phyloP scores from a whole-genome alignment of 1,140 invertebrate species.

The Brachionus plicatilis region DNA sequence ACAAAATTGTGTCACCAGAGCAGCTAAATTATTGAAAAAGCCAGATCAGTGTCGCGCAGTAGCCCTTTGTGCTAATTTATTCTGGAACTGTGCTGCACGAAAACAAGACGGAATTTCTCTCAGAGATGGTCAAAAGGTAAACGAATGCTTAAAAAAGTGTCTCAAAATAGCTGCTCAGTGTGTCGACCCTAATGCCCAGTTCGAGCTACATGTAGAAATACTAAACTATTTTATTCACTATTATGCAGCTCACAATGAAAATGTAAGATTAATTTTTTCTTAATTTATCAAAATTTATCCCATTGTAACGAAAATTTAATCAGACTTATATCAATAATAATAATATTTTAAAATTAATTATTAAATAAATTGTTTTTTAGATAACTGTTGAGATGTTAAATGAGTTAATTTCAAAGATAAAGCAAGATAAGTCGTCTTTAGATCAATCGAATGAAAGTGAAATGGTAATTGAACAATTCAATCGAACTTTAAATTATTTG shows the following conservation, averaged over 20 bases:
- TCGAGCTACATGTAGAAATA: slow-evolving; percentile 87
- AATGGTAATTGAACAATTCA: slow-evolving; percentile 6
- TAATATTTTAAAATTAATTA: too few species aligned
- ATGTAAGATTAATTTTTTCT: slow-evolving; percentile 58
- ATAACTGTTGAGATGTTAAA: slow-evolving; percentile 25
- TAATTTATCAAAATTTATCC: too few species aligned
- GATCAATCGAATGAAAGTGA: slow-evolving; percentile 7
- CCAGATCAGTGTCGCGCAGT: slow-evolving; percentile 92
- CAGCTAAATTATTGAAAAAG: slow-evolving; percentile 91
- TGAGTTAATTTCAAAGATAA: slow-evolving; percentile 16
- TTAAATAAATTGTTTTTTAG: not conserved
- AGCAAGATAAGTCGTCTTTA: not conserved
- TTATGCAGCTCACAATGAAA: slow-evolving; percentile 80
- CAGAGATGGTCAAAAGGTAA: slow-evolving; percentile 61
- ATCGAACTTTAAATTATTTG: not conserved
- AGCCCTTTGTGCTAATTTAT: slow-evolving; percentile 82
- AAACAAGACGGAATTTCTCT: not conserved
- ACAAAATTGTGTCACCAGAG: slow-evolving; percentile 85
- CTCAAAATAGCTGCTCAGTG: slow-evolving; percentile 89
- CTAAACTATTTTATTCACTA: slow-evolving; percentile 91
- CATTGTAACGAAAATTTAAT: too few species aligned
- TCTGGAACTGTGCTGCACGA: slow-evolving; percentile 63
- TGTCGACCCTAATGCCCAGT: slow-evolving; percentile 92
- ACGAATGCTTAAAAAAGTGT: slow-evolving; percentile 92
- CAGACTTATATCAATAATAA: too few species aligned